Evolutionary conservation across 2,797 vertebrate species (phyloP), one percentile per base, ranked within the genome.

Genomic region (Pterois miles): DNA sequence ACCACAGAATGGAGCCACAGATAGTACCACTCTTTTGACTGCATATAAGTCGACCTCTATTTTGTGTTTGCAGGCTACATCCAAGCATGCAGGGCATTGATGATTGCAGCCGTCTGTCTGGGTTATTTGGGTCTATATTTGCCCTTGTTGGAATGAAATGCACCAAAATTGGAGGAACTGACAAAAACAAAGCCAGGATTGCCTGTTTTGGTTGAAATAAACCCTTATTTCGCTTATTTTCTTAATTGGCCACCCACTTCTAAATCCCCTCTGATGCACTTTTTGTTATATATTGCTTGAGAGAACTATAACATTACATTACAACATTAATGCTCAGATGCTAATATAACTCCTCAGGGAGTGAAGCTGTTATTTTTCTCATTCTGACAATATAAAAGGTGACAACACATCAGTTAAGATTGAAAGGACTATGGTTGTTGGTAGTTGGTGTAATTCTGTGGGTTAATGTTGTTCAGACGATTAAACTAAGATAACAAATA

Each of bases 111-210:
- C 0, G 90, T 99, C 86, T 97, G 96, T 81, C 92, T 98, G 89
- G 98, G 98, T 2, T 98, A 98, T 86, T 99, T 0, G 97, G 96
- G 14, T 93, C 96, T 1, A 46, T 96, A 69, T 95, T 96, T 78
- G 95, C 96, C 25, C 95, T 99, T 43, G 82, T 98, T 83, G 98
- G 98, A 64, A 99, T 99, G 98, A 99, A 98, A 86, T 99, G 98
- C 82, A 99, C 98, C 63, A 98, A 97, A 92, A 95, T 99, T 0
- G 98, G 98, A 89, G 98, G 97, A 75, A 95, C 94, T 0, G 96
- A 99, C 82, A 93, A 94, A 88, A 96, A 88, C 86, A 99, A 99
- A 94, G 96, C 97, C 34, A 96, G 92, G 89, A 96, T 97, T 31
- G 94, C 97, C 60, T 96, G 96, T 84, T 48, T 43, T 43, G 31